phyloP scores from a whole-genome alignment of 2,888 invertebrate genomes.

The Heliconius erato region DNA sequence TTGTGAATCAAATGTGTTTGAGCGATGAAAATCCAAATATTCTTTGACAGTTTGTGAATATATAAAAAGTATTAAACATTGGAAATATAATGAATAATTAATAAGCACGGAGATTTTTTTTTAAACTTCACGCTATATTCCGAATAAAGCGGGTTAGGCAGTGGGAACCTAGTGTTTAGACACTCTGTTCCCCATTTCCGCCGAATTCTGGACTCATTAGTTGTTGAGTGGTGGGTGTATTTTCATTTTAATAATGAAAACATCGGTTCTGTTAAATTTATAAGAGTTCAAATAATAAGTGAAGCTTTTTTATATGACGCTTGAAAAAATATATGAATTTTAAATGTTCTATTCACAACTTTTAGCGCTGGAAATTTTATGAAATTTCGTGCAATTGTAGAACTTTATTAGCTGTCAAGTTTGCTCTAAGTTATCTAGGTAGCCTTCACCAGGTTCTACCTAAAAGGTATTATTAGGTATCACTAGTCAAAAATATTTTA shows the following conservation, averaged over 20 bases:
- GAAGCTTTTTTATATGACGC: not conserved
- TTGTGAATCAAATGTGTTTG: constrained; percentile 21
- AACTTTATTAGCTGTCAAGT: too few relatives aligned
- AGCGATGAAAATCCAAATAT: constrained; percentile 8
- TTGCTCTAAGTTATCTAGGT: too few relatives aligned
- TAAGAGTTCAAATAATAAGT: not conserved
- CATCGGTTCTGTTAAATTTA: not conserved
- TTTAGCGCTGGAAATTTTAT: too few relatives aligned
- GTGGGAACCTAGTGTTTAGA: too few relatives aligned
- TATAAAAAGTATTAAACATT: not conserved
- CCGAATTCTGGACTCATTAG: too few relatives aligned
- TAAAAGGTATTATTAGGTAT: too few relatives aligned
- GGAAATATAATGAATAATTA: not conserved
- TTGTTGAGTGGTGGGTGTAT: not conserved
- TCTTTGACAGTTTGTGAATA: constrained; percentile 15
- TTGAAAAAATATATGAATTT: not conserved
- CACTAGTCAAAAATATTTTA: not conserved
- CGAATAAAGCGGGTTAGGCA: too few relatives aligned
- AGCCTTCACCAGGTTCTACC: too few relatives aligned
- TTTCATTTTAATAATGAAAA: not conserved
- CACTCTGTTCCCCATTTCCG: too few relatives aligned
- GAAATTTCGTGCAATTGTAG: too few relatives aligned
- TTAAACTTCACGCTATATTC: too few relatives aligned
- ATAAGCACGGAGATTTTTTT: too few relatives aligned
- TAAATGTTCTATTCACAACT: not conserved